These are phyloP conservation scores for Eueremaeus valkanovi DNA, from an alignment of 2,888 invertebrate species.

Conservation along the genomic window DNA sequence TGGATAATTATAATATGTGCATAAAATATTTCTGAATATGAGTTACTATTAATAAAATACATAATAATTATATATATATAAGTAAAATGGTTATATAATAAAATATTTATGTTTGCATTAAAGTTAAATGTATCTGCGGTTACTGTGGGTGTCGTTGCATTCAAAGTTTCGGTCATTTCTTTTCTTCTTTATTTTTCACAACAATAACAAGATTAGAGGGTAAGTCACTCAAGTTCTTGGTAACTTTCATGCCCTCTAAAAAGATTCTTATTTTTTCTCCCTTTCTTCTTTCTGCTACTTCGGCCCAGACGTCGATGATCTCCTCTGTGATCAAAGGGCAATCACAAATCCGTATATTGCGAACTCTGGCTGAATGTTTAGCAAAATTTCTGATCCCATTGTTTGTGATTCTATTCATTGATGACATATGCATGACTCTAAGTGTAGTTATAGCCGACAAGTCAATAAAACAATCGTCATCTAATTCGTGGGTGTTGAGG, in stretches of 20 bases:
- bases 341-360: constrained; percentile 7
- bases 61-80: no score
- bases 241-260: neutral
- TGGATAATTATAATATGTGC: no score
- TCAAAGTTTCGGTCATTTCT: no score
- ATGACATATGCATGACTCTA: neutral
- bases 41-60: no score
- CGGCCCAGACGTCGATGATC: neutral
- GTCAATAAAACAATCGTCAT: neutral
- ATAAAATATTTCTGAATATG: no score
- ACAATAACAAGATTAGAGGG: neutral
- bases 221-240: neutral
- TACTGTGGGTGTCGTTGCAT: no score
- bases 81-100: no score
- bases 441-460: neutral
- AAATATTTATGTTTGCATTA: no score
- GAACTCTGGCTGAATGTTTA: neutral
- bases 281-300: neutral
- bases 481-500: neutral
- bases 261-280: neutral
- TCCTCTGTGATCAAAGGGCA: constrained; percentile 2
- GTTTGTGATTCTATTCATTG: constrained; percentile 4
- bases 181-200: neutral
- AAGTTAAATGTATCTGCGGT: no score
- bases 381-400: neutral